These are phyloP conservation scores for Zosterops pallidus DNA, from an alignment of 2,113 vertebrate species.

Conservation along the genomic window DNA sequence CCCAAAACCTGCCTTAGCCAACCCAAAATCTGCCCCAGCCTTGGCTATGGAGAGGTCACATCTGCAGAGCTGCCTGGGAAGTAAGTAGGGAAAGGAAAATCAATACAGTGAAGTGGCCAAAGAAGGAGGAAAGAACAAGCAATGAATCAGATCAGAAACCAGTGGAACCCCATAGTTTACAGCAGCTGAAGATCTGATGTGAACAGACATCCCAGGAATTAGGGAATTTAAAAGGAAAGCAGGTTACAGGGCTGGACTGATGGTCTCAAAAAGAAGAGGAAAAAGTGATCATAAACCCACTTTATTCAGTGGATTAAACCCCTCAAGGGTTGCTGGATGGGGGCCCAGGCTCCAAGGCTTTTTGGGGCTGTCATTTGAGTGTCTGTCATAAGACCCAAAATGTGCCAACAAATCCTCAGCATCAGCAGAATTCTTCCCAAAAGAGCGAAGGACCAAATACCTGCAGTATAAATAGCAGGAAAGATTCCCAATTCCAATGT, in stretches of 20 bases:
- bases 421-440: background rate
- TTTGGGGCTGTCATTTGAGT: accelerated
- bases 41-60: background rate
- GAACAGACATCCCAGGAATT: background rate
- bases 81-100: background rate
- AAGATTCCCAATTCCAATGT: background rate
- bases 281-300: background rate
- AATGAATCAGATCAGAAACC: background rate
- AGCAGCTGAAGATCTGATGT: background rate
- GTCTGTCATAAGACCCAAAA: background rate
- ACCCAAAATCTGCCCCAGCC: background rate
- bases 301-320: background rate
- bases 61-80: background rate
- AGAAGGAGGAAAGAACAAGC: background rate
- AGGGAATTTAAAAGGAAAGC: background rate
- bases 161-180: accelerated
- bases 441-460: background rate
- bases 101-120: background rate
- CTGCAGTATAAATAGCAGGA: background rate
- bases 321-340: background rate
- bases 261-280: background rate
- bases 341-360: background rate
- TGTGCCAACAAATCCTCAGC: background rate
- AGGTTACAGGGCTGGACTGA: background rate
- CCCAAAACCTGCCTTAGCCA: background rate